Evolutionary conservation across 2,888 invertebrate species (phyloP), one percentile per base, ranked within the genome.

Genomic region (Ophion obscuratus): DNA sequence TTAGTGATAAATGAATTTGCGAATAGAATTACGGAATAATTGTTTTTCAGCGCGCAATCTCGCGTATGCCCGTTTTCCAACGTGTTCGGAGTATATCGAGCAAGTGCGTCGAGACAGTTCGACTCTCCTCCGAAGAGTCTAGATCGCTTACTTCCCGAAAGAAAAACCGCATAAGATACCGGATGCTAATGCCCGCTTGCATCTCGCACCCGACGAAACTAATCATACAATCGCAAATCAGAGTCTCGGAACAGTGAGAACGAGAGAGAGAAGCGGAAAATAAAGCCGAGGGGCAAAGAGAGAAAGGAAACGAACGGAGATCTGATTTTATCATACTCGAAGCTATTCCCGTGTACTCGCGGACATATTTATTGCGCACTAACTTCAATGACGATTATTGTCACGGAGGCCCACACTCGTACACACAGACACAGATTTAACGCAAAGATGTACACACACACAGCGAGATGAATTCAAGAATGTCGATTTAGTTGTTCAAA

Each of bases 341-440:
- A 78, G 78, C 84, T 76, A 75, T 81, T 81, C 53, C 79, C 86
- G 86, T 81, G 64, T 84, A 84, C 66, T 68, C 62, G 75, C 86
- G 86, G 84, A 67, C 70, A 81, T 84, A 86, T 86, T 84, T 84
- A 86, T 86, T 67, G 71, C 84, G 84, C 86, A 84, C 84, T 81
- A 68, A 86, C 78, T 86, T 81, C 74, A 66, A 78, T 20, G 86
- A 81, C 84, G 57, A 70, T 84, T 81, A 81, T 84, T 78, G 84
- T 81, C 84, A 66, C 86, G 75, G 67, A 74, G 66, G 31, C 70
- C 10, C n/a, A 31, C 9, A 53, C 53, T 5, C 27, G 53, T n/a
- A 36, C 67, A 44, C 40, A 68, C 74, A 27, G 57, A 71, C 68
- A 70, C 73, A 84, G 76, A 67, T 77, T 67, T 75, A 66, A 61